Evolutionary conservation across 37 sponge, comb jelly and placozoan species (phyloP).

Genomic region (Geodia barretti): DNA sequence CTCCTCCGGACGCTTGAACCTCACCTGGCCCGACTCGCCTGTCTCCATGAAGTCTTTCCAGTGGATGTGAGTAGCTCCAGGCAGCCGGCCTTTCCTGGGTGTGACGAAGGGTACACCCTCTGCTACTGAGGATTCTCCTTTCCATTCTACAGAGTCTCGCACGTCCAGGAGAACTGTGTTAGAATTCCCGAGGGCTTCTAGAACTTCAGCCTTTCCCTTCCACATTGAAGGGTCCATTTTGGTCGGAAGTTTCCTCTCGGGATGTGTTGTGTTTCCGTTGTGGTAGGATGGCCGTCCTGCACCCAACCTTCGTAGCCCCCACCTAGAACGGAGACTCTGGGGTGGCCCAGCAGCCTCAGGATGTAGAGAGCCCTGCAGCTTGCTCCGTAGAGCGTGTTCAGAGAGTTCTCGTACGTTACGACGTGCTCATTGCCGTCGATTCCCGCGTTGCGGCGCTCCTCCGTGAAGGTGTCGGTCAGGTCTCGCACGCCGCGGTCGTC

Average conservation of each 20-base stretch:
- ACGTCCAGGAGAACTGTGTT: conserved; percentile 17
- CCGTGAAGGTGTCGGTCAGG: background rate
- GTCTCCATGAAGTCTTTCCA: conserved; percentile 32
- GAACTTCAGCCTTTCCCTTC: conserved; percentile 13
- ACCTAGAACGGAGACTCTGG: conserved; percentile 15
- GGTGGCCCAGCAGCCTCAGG: conserved; percentile 23
- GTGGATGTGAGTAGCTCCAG: conserved; percentile 23
- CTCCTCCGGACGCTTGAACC: conserved; percentile 6
- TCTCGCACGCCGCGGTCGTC: background rate
- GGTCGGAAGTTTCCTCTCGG: conserved; percentile 7
- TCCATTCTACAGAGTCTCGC: conserved; percentile 23
- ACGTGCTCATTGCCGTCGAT: conserved; percentile 20
- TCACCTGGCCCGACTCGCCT: background rate
- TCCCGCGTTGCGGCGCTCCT: conserved; percentile 4
- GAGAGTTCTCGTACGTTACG: conserved; percentile 9
- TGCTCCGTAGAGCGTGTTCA: conserved; percentile 16
- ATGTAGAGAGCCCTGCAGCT: conserved; percentile 29
- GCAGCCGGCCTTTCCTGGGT: conserved; percentile 23
- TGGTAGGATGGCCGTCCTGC: background rate
- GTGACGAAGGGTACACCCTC: conserved; percentile 18
- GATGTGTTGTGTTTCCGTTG: background rate
- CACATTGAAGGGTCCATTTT: conserved; percentile 7
- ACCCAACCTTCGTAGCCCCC: conserved; percentile 14
- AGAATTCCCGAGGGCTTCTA: background rate
- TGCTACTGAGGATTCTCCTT: conserved; percentile 9